Conservation (phyloP, 2,113 vertebrate genomes). For the Epinephelus moara region DNA sequence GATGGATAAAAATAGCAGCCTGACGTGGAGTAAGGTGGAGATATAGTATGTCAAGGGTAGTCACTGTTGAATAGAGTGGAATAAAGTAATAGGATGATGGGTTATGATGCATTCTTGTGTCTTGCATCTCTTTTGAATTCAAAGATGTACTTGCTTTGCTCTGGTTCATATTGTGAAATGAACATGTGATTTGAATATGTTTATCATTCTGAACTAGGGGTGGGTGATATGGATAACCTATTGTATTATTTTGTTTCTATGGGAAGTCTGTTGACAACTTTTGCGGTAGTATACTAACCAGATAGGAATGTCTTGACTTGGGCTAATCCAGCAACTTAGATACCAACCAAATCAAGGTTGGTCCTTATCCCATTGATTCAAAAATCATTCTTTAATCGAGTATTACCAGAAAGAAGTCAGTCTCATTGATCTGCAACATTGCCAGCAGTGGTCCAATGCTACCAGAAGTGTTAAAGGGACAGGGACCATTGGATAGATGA, state of each 20-base stretch:
- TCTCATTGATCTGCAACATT: neutral
- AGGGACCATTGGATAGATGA: neutral
- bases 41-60: conserved; percentile 24
- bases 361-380: neutral
- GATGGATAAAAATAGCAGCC: conserved; percentile 33
- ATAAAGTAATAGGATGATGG: neutral
- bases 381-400: neutral
- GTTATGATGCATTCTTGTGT: neutral
- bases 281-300: neutral
- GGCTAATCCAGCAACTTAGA: neutral
- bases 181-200: no score
- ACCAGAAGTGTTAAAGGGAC: neutral
- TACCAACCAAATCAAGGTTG: neutral
- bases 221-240: neutral
- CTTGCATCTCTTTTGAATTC: neutral
- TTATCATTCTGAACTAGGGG: neutral
- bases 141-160: neutral
- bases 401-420: neutral
- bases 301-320: neutral
- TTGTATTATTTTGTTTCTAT: no score
- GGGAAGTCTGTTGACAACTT: neutral
- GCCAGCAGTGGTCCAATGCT: no score
- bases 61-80: neutral
- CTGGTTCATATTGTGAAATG: no score
- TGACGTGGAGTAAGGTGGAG: conserved; percentile 7